These are phyloP conservation scores for Neocloeon triangulifer DNA, from an alignment of 1,140 invertebrate genomes.

Conservation along the genomic window DNA sequence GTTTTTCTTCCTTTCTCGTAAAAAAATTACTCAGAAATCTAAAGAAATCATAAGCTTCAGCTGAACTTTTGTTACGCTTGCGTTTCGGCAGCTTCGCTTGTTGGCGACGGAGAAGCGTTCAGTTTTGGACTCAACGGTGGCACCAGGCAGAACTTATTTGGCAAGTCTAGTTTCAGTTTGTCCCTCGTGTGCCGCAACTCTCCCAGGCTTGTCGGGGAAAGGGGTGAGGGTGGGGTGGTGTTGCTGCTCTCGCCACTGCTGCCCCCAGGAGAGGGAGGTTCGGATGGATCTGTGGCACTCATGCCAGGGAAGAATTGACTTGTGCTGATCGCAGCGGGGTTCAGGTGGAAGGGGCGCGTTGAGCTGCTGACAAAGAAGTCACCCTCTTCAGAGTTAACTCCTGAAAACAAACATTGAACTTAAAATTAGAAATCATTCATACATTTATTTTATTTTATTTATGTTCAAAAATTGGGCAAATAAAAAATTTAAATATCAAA, in stretches of 20 bases:
- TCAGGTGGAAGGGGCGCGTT: constrained; percentile 37
- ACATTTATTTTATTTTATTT: no score
- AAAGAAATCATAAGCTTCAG: not conserved
- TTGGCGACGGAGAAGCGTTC: no score
- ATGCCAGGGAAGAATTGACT: constrained; percentile 49
- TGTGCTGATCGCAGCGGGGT: constrained; percentile 19
- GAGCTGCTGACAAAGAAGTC: constrained; percentile 33
- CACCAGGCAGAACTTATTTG: no score
- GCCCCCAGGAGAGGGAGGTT: constrained; percentile 8
- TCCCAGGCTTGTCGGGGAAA: constrained; percentile 22
- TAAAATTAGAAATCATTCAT: no score
- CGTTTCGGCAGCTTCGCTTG: no score
- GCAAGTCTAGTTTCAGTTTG: constrained; percentile 42
- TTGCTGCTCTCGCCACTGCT: constrained; percentile 11
- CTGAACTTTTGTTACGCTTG: no score
- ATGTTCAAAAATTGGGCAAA: no score
- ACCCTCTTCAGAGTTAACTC: constrained; percentile 11
- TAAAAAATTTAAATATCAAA: no score
- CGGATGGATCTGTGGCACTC: constrained; percentile 15
- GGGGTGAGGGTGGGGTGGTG: not conserved
- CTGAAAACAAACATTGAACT: no score
- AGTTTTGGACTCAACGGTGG: no score
- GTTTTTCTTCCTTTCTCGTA: not conserved
- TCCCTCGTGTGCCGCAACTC: constrained; percentile 46
- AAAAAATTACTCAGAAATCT: no score